phyloP scores from a whole-genome alignment of 2,888 invertebrate genomes.

The Hipparchia semele region DNA sequence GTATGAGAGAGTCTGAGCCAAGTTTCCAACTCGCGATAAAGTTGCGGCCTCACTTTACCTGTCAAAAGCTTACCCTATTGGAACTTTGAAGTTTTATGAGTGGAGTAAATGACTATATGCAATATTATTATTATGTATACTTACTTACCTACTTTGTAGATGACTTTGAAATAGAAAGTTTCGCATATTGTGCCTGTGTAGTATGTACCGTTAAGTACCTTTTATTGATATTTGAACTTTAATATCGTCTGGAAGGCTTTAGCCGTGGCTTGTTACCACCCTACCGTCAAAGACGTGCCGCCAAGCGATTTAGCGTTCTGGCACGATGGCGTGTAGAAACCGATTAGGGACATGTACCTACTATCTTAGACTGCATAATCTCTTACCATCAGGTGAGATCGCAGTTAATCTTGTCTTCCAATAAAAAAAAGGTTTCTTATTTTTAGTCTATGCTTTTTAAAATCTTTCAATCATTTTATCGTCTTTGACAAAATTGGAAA shows the following conservation, averaged over 20 bases:
- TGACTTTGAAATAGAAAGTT: background rate
- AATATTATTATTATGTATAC: conserved; percentile 8
- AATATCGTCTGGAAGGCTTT: background rate
- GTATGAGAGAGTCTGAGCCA: conserved; percentile 45
- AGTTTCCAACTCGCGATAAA: conserved; percentile 54
- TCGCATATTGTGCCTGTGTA: background rate
- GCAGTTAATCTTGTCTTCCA: too few species aligned
- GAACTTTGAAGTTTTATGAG: conserved; percentile 62
- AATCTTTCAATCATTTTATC: too few species aligned
- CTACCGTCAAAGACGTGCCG: too few species aligned
- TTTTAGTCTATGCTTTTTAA: too few species aligned
- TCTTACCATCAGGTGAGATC: too few species aligned
- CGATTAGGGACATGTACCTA: too few species aligned
- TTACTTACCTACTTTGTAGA: conserved; percentile 25
- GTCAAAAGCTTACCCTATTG: conserved; percentile 46
- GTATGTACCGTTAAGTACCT: background rate
- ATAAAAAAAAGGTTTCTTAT: background rate
- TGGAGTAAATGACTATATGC: conserved; percentile 50
- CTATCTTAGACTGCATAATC: too few species aligned
- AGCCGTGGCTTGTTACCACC: too few species aligned
- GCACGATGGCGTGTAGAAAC: too few species aligned
- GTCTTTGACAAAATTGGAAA: too few species aligned
- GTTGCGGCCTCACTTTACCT: conserved; percentile 49
- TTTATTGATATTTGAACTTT: background rate
- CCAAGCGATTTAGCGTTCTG: too few species aligned